phyloP scores from a whole-genome alignment of 2,888 invertebrate genomes.

The Julus scanicus region DNA sequence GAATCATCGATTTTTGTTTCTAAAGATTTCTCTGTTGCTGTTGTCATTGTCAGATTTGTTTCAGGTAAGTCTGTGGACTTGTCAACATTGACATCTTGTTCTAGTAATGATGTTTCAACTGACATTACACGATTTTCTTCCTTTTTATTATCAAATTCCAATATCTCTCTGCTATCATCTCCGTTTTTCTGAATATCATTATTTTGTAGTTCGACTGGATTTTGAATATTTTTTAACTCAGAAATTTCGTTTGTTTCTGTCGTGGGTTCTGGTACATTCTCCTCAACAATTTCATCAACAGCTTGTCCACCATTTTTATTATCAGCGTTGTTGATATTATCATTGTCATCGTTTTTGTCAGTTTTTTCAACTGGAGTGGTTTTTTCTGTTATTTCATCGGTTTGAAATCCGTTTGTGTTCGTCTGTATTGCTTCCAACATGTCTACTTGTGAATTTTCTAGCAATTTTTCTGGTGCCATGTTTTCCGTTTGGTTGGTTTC shows the following conservation, averaged over 20 bases:
- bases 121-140: not conserved
- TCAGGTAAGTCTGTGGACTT: not conserved
- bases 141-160: not conserved
- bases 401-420: not conserved
- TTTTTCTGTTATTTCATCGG: not conserved
- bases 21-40: not conserved
- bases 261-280: not conserved
- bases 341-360: not conserved
- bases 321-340: not conserved
- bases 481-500: not conserved
- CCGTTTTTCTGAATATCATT: constrained; percentile 9
- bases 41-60: not conserved
- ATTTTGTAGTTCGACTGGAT: not conserved
- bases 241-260: not conserved
- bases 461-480: not conserved
- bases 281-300: not conserved
- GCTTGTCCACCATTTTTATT: not conserved
- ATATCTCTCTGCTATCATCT: not conserved
- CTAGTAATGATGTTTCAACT: not conserved
- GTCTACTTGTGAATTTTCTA: not conserved
- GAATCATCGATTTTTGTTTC: not conserved
- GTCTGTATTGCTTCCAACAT: not conserved
- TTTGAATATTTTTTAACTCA: not conserved
- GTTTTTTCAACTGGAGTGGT: not conserved
- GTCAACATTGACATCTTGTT: not conserved